Conservation (phyloP, 2,888 invertebrate genomes). For the Drosophila seclusa region DNA sequence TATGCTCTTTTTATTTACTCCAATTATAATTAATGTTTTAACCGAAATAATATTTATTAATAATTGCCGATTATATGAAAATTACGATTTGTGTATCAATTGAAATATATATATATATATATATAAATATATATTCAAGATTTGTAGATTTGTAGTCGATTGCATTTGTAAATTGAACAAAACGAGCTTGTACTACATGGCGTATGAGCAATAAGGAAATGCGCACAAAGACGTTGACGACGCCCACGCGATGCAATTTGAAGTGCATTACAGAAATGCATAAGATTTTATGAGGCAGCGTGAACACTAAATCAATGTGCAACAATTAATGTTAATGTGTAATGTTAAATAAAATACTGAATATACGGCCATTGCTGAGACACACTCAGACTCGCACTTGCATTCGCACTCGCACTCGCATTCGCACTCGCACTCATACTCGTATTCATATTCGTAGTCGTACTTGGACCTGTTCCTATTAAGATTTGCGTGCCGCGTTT, state of each 20-base stretch:
- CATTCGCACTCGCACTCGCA: constrained; percentile 1
- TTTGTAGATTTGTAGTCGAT: constrained; percentile 7
- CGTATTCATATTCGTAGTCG: constrained; percentile 7
- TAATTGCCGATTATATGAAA: background rate
- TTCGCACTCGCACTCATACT: background rate
- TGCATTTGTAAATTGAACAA: constrained; percentile 18
- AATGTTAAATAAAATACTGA: constrained; percentile 65
- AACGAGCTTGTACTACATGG: constrained; percentile 39
- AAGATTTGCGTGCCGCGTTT: constrained; percentile 56
- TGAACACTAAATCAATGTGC: constrained; percentile 69
- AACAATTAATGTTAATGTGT: constrained; percentile 65
- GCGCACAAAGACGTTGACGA: constrained; percentile 44
- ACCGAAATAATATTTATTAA: background rate
- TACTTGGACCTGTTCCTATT: constrained; percentile 62
- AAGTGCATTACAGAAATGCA: constrained; percentile 43
- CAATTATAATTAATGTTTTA: background rate
- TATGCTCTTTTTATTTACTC: background rate
- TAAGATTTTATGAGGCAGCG: constrained; percentile 52
- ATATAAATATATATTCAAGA: background rate
- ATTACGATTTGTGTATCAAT: background rate
- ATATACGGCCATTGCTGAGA: constrained; percentile 42
- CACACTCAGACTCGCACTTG: constrained; percentile 1
- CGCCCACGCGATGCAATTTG: constrained; percentile 51
- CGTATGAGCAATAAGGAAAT: constrained; percentile 75
- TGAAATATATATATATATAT: background rate